Conservation (phyloP, 1,140 invertebrate species). For the Bathynomus jamesi region DNA sequence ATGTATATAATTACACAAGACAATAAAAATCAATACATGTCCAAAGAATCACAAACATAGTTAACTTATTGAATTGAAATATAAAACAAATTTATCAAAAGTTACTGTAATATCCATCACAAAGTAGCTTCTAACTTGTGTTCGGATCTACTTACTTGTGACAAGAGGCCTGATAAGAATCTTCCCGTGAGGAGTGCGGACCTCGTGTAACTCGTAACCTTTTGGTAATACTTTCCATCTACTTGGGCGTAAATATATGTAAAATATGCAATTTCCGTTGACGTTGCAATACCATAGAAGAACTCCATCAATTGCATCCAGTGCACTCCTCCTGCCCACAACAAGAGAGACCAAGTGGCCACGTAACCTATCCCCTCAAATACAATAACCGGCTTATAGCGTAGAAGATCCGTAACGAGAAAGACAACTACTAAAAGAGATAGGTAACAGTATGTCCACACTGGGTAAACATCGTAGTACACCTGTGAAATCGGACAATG, state of each 20-base stretch:
- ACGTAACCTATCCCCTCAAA: slow-evolving; percentile 58
- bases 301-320: slow-evolving; percentile 53
- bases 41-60: background rate
- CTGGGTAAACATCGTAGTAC: slow-evolving; percentile 66
- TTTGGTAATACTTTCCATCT: slow-evolving; percentile 61
- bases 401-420: slow-evolving; percentile 68
- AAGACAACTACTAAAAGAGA: slow-evolving; percentile 63
- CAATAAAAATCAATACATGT: background rate
- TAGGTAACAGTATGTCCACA: slow-evolving; percentile 70
- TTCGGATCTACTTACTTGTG: slow-evolving; percentile 21
- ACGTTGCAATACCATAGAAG: slow-evolving; percentile 73
- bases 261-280: slow-evolving; percentile 82
- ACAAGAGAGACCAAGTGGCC: slow-evolving; percentile 58
- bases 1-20: background rate
- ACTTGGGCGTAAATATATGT: slow-evolving; percentile 92
- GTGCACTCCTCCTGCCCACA: slow-evolving; percentile 58
- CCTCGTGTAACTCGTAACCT: slow-evolving; percentile 66
- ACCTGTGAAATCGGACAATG: slow-evolving; percentile 50
- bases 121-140: too few relatives aligned
- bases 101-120: background rate
- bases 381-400: slow-evolving; percentile 80
- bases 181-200: slow-evolving; percentile 61
- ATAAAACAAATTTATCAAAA: background rate
- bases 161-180: slow-evolving; percentile 44
- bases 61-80: background rate